Conservation (phyloP, 2,888 invertebrate species). For the Melinaea menophilus region DNA sequence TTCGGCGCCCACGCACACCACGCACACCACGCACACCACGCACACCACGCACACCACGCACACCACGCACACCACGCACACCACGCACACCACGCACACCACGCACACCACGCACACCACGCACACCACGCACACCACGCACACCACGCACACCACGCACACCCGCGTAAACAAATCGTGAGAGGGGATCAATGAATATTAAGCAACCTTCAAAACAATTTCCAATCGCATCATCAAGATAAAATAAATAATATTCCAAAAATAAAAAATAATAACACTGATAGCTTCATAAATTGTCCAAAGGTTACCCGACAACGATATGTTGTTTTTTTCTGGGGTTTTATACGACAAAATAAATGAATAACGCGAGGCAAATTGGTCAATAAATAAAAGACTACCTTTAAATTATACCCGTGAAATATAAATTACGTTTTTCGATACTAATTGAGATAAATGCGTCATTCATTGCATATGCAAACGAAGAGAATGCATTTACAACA, state of each 20-base stretch:
- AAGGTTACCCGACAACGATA: slow-evolving; percentile 54
- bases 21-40: too few species aligned
- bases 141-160: too few species aligned
- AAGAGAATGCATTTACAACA: slow-evolving; percentile 11
- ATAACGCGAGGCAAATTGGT: slow-evolving; percentile 59
- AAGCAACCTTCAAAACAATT: slow-evolving; percentile 68
- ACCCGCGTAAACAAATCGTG: slow-evolving; percentile 68
- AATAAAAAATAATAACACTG: slow-evolving; percentile 62
- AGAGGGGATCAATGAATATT: slow-evolving; percentile 72
- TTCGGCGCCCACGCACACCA: slow-evolving; percentile 55
- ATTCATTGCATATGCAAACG: slow-evolving; percentile 23
- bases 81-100: too few species aligned
- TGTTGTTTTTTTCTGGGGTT: slow-evolving; percentile 49
- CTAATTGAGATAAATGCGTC: slow-evolving; percentile 54
- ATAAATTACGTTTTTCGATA: slow-evolving; percentile 45
- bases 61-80: too few species aligned
- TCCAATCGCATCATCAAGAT: slow-evolving; percentile 58
- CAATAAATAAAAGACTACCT: slow-evolving; percentile 54
- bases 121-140: too few species aligned
- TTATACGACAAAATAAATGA: slow-evolving; percentile 49
- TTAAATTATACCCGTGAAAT: slow-evolving; percentile 34
- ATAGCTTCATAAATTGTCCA: slow-evolving; percentile 74
- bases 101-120: too few species aligned
- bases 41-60: too few species aligned
- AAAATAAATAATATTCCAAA: slow-evolving; percentile 67